Evolutionary conservation across 2,797 vertebrate species (phyloP), one percentile per base, ranked within the genome.

Genomic region (Alosa sapidissima): DNA sequence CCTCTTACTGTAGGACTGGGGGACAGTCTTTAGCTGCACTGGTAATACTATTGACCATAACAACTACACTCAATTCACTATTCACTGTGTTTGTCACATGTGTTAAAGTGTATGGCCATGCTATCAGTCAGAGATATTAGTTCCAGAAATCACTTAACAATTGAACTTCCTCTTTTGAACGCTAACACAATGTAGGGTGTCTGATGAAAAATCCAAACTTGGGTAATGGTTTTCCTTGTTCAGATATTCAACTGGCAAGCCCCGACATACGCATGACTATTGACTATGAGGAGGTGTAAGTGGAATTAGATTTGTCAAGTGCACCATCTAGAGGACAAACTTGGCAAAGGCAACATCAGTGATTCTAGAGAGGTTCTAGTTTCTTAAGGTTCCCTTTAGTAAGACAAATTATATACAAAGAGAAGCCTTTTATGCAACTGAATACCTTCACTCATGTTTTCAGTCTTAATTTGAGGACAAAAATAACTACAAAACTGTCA

Each of bases 261-360:
- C 7, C 1, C 2, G 62, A 14, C 6, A 28, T 28, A 48, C 0
- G 41, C 47, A 65, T 78, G 85, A 19, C 0, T 5, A 4, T 21
- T 78, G 85, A 19, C 0, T 5, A 4, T 21, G 16, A 5, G 21
- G 54, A 45, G 1, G 14, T 47, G 72, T 16, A 78, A 5, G 5
- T 45, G 72, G 41, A 14, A 2, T 78, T 47, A 45, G 41, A 19
- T 21, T 45, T 88, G 81, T 83, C 83, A 81, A 90, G 84, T 3
- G 87, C 89, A 0, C 92, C 94, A 91, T 90, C 94, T 84, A 89
- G 92, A 91, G 94, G 92, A 45, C 36, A 82, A 81, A 10, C 10
- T 7, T 47, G 7, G 16, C 14, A 78, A 78, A 47, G 36, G 7
- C 72, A 75, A 33, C 36, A 45, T 45, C 41, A 8, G 13, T 8